Conservation (phyloP, 2,113 vertebrate genomes). For the Polypterus bichir region DNA sequence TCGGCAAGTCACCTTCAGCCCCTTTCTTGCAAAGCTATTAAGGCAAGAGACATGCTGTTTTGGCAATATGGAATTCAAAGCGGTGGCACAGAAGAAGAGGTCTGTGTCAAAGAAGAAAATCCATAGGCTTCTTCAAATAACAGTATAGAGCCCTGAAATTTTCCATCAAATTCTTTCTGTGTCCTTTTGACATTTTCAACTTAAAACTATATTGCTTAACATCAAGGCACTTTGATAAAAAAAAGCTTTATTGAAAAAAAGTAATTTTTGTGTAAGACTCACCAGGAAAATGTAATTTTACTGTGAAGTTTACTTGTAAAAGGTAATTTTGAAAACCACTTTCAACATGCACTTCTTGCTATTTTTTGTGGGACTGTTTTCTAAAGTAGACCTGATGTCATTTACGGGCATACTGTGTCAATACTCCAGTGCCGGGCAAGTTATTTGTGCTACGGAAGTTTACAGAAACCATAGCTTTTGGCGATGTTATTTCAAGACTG, state of each 20-base stretch:
- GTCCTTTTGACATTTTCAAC: slow-evolving; percentile 77
- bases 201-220: slow-evolving; percentile 77
- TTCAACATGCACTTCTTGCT: slow-evolving; percentile 59
- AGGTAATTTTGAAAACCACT: slow-evolving; percentile 75
- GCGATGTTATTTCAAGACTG: slow-evolving; percentile 65
- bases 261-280: slow-evolving; percentile 71
- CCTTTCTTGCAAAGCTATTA: slow-evolving; percentile 71
- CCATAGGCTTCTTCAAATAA: slow-evolving; percentile 74
- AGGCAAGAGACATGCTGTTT: slow-evolving; percentile 69
- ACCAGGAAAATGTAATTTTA: slow-evolving; percentile 69
- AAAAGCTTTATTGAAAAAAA: slow-evolving; percentile 58
- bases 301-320: slow-evolving; percentile 62
- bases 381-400: slow-evolving; percentile 68
- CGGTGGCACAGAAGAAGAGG: slow-evolving; percentile 52
- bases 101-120: slow-evolving; percentile 72
- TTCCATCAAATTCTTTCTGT: slow-evolving; percentile 68
- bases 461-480: slow-evolving; percentile 69
- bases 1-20: slow-evolving; percentile 61
- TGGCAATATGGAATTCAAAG: slow-evolving; percentile 71
- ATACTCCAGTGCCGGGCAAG: slow-evolving; percentile 51
- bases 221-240: slow-evolving; percentile 62
- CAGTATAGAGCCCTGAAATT: slow-evolving; percentile 72
- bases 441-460: slow-evolving; percentile 67
- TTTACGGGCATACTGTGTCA: slow-evolving; percentile 61
- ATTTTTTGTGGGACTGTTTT: slow-evolving; percentile 53